These are phyloP conservation scores for Hyppa rectilinea DNA, from an alignment of 2,888 invertebrate genomes.

Conservation along the genomic window DNA sequence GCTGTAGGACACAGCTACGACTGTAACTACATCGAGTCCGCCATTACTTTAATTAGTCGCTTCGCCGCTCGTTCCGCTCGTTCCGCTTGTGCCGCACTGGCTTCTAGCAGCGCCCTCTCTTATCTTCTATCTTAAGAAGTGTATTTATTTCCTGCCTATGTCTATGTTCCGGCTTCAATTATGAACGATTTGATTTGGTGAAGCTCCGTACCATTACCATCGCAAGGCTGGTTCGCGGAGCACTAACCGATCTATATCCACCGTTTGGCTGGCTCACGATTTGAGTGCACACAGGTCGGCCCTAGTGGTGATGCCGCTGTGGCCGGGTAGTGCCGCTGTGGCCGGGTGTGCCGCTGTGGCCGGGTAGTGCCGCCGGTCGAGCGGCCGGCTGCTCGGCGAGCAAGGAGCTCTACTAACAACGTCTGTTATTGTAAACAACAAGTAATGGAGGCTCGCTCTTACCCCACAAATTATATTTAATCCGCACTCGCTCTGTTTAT, in stretches of 20 bases:
- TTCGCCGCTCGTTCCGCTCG: neutral
- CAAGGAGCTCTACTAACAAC: neutral
- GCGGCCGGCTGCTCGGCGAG: neutral
- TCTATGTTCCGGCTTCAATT: neutral
- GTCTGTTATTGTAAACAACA: slow-evolving; percentile 8
- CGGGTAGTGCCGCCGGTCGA: neutral
- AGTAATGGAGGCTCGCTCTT: neutral
- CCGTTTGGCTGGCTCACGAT: neutral
- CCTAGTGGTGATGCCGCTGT: neutral
- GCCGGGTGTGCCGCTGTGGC: neutral
- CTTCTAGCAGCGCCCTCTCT: neutral
- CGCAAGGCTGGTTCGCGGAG: neutral
- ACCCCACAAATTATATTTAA: neutral
- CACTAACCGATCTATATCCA: neutral
- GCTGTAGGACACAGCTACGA: neutral
- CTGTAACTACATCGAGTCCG: neutral
- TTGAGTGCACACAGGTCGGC: too few species aligned
- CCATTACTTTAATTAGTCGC: slow-evolving; percentile 8
- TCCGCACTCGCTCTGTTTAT: slow-evolving; percentile 3
- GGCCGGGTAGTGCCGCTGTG: too few species aligned
- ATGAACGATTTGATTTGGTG: neutral
- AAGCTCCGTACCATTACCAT: neutral
- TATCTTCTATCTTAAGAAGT: neutral
- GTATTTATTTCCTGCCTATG: neutral
- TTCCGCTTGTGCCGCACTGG: neutral